Evolutionary conservation across 2,113 vertebrate genomes (phyloP), one percentile per base, ranked within the genome.

Genomic region (Nematolebias whitei): DNA sequence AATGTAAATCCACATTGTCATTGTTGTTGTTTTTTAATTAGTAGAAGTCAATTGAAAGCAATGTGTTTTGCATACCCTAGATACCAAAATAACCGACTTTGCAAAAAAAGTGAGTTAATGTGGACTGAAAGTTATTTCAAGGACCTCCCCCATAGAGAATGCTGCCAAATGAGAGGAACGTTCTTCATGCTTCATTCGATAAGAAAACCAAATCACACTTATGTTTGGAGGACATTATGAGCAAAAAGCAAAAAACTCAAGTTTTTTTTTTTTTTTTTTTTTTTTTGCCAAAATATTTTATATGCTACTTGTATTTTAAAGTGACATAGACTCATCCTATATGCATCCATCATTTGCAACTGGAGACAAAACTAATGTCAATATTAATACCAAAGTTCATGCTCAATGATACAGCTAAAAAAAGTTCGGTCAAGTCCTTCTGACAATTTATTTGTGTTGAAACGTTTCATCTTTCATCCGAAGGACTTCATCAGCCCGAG

Each of bases 91-190:
- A 88, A 88, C 74, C 74, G 19, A 9, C 75, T 71, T 81, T 58
- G 70, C 64, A 81, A 87, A 87, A 86, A 68, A n/a, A 64, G 64
- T 82, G 62, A 68, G 45, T 73, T 76, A 78, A 82, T 71, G 64
- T 61, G 44, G 76, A 80, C 75, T 85, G 76, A 87, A 87, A 88
- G 82, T 87, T 89, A 89, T 86, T 87, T 88, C 79, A 89, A 89
- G 84, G 87, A 85, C 78, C 82, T 88, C 84, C 84, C n/a, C 82
- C 38, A 45, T 79, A 84, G 85, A 90, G 87, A 86, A 80, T 69
- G 58, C 68, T 52, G 63, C 69, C 76, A 77, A 85, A 79, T 71
- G 63, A 68, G 56, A 66, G 56, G 74, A 74, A 79, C 76, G 79
- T 82, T 87, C 83, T 87, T 87, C 78, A 85, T 74, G 85, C 87